A percentile compares a stretch with the other conserved stretches of the same genome.
Evolutionary conservation across 2,113 vertebrate species (phyloP).

Genomic region (Odobenus rosmarus): DNA sequence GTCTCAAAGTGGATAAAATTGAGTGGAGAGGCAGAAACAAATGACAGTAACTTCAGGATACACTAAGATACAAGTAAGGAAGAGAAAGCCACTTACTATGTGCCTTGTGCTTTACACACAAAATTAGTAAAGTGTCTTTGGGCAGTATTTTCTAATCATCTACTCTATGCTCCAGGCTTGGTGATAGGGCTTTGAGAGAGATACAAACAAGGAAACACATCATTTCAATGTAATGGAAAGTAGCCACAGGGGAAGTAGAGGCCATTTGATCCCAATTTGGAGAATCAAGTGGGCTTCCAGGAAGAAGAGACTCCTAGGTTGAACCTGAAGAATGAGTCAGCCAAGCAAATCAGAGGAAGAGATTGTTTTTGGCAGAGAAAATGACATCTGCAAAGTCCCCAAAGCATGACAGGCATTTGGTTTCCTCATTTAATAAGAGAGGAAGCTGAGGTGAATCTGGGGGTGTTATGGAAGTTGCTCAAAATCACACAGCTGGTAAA

Average conservation of each 20-base stretch:
- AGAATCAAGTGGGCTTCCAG: not conserved
- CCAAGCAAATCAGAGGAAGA: not conserved
- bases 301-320: not conserved
- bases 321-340: not conserved
- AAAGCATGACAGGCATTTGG: not conserved
- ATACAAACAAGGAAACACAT: not conserved
- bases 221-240: not conserved
- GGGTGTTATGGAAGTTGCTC: not conserved
- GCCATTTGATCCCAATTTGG: not conserved
- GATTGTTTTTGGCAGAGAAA: not conserved
- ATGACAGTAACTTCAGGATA: not conserved
- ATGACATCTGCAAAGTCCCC: not conserved
- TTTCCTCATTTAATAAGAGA: not conserved
- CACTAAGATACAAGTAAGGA: not conserved
- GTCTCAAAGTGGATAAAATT: not conserved
- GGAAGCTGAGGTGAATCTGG: not conserved
- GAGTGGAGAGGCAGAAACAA: not conserved
- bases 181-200: not conserved
- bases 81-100: not conserved
- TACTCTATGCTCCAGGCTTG: not conserved
- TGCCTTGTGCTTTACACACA: not conserved
- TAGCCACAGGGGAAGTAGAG: not conserved
- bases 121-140: not conserved
- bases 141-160: not conserved
- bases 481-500: not conserved